Evolutionary conservation across 1,140 invertebrate species (phyloP), one percentile per base, ranked within the genome.

Genomic region (Eulimnadia texana): DNA sequence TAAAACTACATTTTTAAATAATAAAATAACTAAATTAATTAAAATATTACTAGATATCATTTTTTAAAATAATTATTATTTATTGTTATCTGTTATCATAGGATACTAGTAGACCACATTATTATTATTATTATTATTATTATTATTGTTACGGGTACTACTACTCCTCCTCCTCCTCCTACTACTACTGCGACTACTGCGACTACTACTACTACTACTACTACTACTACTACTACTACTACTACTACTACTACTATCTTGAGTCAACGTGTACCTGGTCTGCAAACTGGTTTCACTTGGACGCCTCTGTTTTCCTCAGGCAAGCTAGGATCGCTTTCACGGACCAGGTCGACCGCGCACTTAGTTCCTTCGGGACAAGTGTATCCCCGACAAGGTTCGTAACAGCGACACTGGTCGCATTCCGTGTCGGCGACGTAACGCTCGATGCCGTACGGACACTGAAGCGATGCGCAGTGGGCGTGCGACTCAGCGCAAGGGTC

Each of bases 401-500:
- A 73, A 69, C 90, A 93, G 10, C 79, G 73, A 69, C 90, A 93
- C n/a, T 78, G 73, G 54, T 81, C 79, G 71, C 89, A 93, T 3
- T 66, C 68, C 50, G 77, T 77, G 22, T 79, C 72, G 20, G 72
- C 70, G 63, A 82, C 82, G 1, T 77, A 82, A n/a, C 79, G 78
- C 67, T 86, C 83, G 10, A 84, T 77, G 24, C 88, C 88, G 68
- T 86, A 90, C 0, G 82, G 79, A 75, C 90, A 93, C 23, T 70
- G 64, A 1, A 76, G 76, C 3, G 84, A 28, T 13, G 47, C 47
- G 60, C 68, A 69, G 59, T 59, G 25, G 1, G 28, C 49, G 24
- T 56, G 23, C 9, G 56, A 42, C 25, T 25, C 27, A 6, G 42
- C 50, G 42, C 62, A 63, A 10, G 28, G 55, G 10, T 59, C 62